phyloP scores from a whole-genome alignment of 2,888 invertebrate genomes.

The Pantelozetes paolii region DNA sequence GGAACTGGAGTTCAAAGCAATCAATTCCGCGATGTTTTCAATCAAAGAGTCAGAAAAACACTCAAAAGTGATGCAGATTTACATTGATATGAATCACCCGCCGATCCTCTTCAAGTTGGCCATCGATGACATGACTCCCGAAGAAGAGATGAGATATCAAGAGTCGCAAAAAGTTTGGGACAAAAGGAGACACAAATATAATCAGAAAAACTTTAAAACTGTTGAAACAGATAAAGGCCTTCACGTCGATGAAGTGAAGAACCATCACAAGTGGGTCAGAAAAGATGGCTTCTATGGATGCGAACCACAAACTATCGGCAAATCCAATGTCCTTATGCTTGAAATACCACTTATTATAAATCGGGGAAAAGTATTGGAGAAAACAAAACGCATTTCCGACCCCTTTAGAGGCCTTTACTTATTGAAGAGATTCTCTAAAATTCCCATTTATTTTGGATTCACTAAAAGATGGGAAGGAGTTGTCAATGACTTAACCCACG shows the following conservation, averaged over 20 bases:
- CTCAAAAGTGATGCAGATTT: not conserved
- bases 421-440: not conserved
- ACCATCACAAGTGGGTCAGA: not conserved
- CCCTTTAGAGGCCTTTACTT: not conserved
- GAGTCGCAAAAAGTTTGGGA: not conserved
- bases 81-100: not conserved
- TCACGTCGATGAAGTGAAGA: not conserved
- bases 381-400: not conserved
- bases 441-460: not conserved
- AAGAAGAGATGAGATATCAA: not conserved
- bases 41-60: not conserved
- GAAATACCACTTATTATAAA: not conserved
- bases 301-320: not conserved
- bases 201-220: not conserved
- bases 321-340: conserved; percentile 34
- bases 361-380: not conserved
- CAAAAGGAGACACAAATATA: not conserved
- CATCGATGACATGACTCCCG: not conserved
- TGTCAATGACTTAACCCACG: not conserved
- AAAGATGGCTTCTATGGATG: not conserved
- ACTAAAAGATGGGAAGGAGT: not conserved
- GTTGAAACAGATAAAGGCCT: not conserved
- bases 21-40: not conserved
- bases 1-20: not conserved
- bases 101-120: not conserved